Evolutionary conservation across 2,797 vertebrate species (phyloP), one percentile per base, ranked within the genome.

Genomic region (Tympanoctomys barrerae): DNA sequence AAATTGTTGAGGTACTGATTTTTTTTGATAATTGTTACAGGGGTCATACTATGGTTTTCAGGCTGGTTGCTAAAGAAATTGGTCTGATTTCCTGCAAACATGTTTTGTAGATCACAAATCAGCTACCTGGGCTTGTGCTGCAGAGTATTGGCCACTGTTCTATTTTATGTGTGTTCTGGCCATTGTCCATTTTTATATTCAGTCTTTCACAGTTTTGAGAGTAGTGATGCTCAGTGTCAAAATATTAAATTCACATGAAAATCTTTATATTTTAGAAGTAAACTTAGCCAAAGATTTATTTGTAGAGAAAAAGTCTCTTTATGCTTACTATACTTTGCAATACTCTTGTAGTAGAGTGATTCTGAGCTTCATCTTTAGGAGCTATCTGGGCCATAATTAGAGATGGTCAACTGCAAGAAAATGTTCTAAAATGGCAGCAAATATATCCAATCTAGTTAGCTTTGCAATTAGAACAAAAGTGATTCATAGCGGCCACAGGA

Each of bases 401-500:
- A 95, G 85, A 84, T 66, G 84, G 16, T 84, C 81, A 89, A 49
- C 52, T 5, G 70, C 88, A 62, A 97, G 79, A 75, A 52, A 89
- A 85, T 89, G 4, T 87, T 88, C 42, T 57, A n/a, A 84, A 3
- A 0, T 19, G 88, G 77, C 7, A 18, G 52, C 19, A 59, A 83
- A 52, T 71, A 71, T 86, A 3, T 24, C 70, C 90, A 75, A 24
- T 96, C 85, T 94, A 91, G 66, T 97, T 95, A 93, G 95, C 86
- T 86, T 66, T 52, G 39, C 57, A 13, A 52, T 96, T 96, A 87
- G 97, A 94, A 22, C 52, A 91, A 79, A 64, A 59, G 31, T 28
- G 24, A 88, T 57, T 88, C 10, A 28, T 42, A 77, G 64, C 77
- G 70, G 93, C 96, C 96, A 73, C 0, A 91, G 75, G 73, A 28